Evolutionary conservation across 2,888 invertebrate species (phyloP).

Genomic region (Ormyrus nitidulus): DNA sequence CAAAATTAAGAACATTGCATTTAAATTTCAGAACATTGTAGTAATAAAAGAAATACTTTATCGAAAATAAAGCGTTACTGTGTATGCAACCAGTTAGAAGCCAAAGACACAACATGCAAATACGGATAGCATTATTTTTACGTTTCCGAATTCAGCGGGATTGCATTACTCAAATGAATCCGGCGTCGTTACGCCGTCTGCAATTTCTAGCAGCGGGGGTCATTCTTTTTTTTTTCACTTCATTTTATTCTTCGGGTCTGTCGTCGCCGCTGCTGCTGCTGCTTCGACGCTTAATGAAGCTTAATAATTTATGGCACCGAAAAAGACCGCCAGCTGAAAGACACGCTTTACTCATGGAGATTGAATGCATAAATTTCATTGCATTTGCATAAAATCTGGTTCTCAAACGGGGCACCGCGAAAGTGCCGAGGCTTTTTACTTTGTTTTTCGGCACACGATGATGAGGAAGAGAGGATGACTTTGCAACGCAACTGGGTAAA

Average conservation of each 20-base stretch:
- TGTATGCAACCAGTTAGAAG: no score
- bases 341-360: slow-evolving; percentile 34
- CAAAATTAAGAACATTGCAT: no score
- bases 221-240: background rate
- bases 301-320: slow-evolving; percentile 19
- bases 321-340: slow-evolving; percentile 1
- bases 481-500: no score
- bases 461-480: background rate
- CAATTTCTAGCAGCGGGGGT: no score
- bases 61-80: no score
- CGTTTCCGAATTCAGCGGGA: no score
- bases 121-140: no score
- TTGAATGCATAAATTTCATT: slow-evolving; percentile 35
- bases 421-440: background rate
- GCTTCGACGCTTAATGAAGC: slow-evolving; percentile 15
- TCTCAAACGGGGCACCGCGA: slow-evolving; percentile 14
- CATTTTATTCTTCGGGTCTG: background rate
- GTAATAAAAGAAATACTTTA: no score
- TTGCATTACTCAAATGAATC: no score
- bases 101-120: no score
- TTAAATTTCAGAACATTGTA: no score
- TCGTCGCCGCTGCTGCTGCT: background rate
- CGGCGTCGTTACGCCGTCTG: no score
- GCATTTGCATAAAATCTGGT: slow-evolving; percentile 31
- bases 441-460: background rate